Base-by-base conservation (phyloP, 2,888 invertebrate genomes). In the Catocala sponsa region DNA sequence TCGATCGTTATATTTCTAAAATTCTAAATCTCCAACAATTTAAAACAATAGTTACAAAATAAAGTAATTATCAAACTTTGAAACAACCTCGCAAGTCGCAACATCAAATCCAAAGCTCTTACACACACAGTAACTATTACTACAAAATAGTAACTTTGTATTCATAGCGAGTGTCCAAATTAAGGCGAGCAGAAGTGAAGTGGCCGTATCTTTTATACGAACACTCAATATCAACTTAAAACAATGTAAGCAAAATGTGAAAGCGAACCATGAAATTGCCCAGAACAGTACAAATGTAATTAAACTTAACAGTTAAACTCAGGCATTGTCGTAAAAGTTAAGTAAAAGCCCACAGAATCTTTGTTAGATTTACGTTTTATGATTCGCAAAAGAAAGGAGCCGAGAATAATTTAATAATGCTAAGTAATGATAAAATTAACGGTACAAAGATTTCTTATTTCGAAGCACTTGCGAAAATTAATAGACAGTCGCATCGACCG, bases 221-320 rank as follows among this genome's bases (percentile, higher is more conserved):
- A 85, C 83, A 82, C 82, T 80, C 82, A 86, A 88, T 90, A 89
- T 86, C 84, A 88, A 87, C 85, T 87, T 87, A 81, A 85, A 87
- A 91, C 91, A 92, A 89, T 91, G 89, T 91, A 91, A 86, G 87
- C 84, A 80, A 88, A 91, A 87, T 79, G 83, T 81, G 78, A 83
- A 85, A 82, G 83, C 83, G 79, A 84, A 84, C 80, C 84, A 83
- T 84, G 81, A 84, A 88, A 88, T 86, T 87, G 85, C 84, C 79
- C 79, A 74, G 84, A 83, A 86, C 87, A 85, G 86, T 88, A 90
- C 87, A 86, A 84, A 86, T 83, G 87, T 84, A 91, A 91, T 91
- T 91, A 90, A 89, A 87, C 72, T 71, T 78, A 78, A 84, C 81
- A 79, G 85, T 91, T 89, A 87, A 90, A 90, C 87, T 89, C 85